Evolutionary conservation across 2,888 invertebrate genomes (phyloP), one percentile per base, ranked within the genome.

Genomic region (Chironomus tentans): DNA sequence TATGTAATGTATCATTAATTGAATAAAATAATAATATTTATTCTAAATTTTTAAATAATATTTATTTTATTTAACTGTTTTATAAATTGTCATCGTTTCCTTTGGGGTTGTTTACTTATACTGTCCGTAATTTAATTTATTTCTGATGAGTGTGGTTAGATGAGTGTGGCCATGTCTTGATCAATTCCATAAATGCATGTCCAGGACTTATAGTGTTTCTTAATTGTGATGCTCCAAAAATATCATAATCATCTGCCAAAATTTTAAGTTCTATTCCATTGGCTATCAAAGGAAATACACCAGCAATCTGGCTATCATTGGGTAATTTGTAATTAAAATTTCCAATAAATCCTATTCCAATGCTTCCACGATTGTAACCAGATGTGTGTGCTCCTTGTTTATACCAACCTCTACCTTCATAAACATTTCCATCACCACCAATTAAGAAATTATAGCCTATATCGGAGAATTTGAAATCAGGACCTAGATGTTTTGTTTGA

Each of bases 371-470:
- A n/a, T 50, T 50, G 50, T 50, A 15, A n/a, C 50, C 50, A 15
- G 15, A 3, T 0, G 92, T 87, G 80, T 93, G 92, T 0, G 92
- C 90, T 0, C 93, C 93, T 68, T 88, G 84, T 77, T 83, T 82
- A 78, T 89, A 87, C 93, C 93, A 94, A 0, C 91, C 91, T 3
- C 92, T 87, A 0, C 91, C 92, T 78, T 87, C 87, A 81, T 92
- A 93, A 0, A 89, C 90, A 7, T 87, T 86, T 0, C 92, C 93
- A 80, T 93, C 92, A 4, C 92, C 92, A 0, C 92, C 93, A 2
- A 94, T 87, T 2, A 94, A 82, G 79, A 92, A 94, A 81, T 92
- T 94, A 81, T 92, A 93, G 0, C 86, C 89, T 24, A 92, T 92
- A 80, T 93, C 93, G 15, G 15, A 15, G 15, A 50, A 50, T 15